These are phyloP conservation scores for Octonoba sinensis DNA, from an alignment of 2,888 invertebrate species.

Conservation along the genomic window DNA sequence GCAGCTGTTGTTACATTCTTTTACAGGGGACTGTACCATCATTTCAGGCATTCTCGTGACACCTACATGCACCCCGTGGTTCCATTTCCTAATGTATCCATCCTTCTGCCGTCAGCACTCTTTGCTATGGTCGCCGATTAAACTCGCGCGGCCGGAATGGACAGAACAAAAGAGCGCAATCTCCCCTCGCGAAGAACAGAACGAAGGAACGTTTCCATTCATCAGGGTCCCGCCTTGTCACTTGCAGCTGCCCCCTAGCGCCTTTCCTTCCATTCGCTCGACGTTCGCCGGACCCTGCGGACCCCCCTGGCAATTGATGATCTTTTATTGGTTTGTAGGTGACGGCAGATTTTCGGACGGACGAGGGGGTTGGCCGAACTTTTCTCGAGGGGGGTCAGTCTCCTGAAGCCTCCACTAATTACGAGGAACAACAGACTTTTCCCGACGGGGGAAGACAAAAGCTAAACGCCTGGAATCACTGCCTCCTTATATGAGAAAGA, in stretches of 20 bases:
- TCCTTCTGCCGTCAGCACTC: slow-evolving; percentile 36
- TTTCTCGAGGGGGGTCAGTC: slow-evolving; percentile 30
- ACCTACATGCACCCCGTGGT: background rate
- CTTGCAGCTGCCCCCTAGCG: slow-evolving; percentile 28
- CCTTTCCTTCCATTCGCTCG: background rate
- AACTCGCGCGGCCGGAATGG: slow-evolving; percentile 26
- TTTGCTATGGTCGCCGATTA: slow-evolving; percentile 15
- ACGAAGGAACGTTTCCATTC: slow-evolving; percentile 61
- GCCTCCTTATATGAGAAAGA: slow-evolving; percentile 43
- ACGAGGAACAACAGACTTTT: slow-evolving; percentile 59
- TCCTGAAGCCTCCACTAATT: slow-evolving; percentile 55
- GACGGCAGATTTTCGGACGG: slow-evolving; percentile 32
- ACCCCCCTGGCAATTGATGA: slow-evolving; percentile 57
- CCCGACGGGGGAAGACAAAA: slow-evolving; percentile 27
- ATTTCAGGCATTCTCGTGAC: background rate
- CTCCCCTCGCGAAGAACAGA: slow-evolving; percentile 40
- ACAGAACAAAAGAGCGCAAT: slow-evolving; percentile 25
- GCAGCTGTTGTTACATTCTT: too few species aligned
- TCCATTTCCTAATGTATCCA: slow-evolving; percentile 39
- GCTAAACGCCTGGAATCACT: slow-evolving; percentile 61
- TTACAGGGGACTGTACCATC: too few species aligned
- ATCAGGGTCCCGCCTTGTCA: slow-evolving; percentile 37
- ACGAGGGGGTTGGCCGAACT: slow-evolving; percentile 4
- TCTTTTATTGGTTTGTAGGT: slow-evolving; percentile 65
- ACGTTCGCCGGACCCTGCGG: slow-evolving; percentile 14